Base-by-base conservation (phyloP, 2,888 invertebrate genomes). In the Eupeodes latifasciatus region DNA sequence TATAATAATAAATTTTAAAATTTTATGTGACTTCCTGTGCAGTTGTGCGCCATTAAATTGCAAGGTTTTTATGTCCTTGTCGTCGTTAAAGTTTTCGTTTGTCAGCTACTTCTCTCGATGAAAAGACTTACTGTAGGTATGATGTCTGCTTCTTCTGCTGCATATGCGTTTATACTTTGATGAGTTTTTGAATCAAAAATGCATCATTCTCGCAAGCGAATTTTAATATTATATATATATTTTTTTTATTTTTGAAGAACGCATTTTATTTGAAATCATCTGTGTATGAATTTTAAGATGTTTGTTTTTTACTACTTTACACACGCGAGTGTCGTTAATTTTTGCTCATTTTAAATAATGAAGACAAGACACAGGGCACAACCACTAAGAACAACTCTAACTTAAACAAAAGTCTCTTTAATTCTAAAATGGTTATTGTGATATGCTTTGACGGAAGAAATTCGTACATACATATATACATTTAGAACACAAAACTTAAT, bases 11-110 rank as follows among this genome's bases (percentile, higher is more conserved):
- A 69, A 69, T 69, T 69, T 69, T 69, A 69, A 69, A 69, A 69
- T 69, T 69, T 69, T 69, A 69, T 69, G 69, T 19, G 55, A 69
- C 69, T 69, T 69, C 69, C 69, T 69, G 69, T 69, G 69, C 69
- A 71, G 71, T 71, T 71, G 71, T 71, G 71, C 55, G 71, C 71
- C 40, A 71, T 71, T 71, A 71, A 71, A 71, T 71, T 71, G 71
- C 71, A 71, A 71, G 71, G 55, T 71, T 71, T 71, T 71, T 71
- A 71, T 71, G 71, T 71, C 40, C 71, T 55, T 40, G 44, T 47
- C 40, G 55, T 69, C 53, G 55, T 71, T 71, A 71, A 71, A 71
- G 19, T 71, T 71, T 71, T 71, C 71, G 71, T 71, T 71, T 71
- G 71, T 71, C 71, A 71, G 71, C 71, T 71, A 71, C 40, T 71